phyloP scores from a whole-genome alignment of 1,140 invertebrate genomes.

The Neodiprion pinetum region DNA sequence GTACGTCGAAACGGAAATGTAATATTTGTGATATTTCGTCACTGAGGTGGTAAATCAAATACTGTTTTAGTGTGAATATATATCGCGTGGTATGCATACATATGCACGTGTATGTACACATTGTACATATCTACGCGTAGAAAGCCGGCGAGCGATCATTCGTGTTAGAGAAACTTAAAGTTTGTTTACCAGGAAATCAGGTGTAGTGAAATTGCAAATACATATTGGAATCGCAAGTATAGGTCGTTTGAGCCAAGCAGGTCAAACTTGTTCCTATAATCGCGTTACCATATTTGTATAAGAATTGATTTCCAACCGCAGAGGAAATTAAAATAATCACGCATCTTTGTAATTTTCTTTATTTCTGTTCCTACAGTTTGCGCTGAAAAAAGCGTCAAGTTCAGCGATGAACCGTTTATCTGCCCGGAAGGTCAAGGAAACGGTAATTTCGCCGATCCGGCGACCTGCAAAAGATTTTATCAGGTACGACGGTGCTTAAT shows the following conservation, averaged over 20 bases:
- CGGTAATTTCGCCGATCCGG: constrained; percentile 90
- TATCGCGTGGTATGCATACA: neutral
- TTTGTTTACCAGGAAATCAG: neutral
- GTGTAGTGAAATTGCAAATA: neutral
- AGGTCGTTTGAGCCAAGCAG: neutral
- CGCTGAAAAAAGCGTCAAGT: constrained; percentile 53
- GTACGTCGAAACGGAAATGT: too few species aligned
- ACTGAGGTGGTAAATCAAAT: neutral
- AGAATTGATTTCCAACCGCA: too few species aligned
- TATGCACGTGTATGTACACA: too few species aligned
- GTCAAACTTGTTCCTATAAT: neutral
- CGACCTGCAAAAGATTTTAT: constrained; percentile 86
- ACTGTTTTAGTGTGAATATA: neutral
- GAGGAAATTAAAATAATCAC: too few species aligned
- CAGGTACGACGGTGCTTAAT: constrained; percentile 65
- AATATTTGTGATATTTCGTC: neutral
- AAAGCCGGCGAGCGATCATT: neutral
- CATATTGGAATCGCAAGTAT: neutral
- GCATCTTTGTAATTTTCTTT: neutral
- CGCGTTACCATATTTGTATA: neutral
- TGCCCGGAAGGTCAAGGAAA: constrained; percentile 81
- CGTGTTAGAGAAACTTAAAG: neutral
- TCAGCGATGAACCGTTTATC: constrained; percentile 69
- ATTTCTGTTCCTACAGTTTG: constrained; percentile 36
- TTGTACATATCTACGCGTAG: neutral